phyloP scores from a whole-genome alignment of 2,888 invertebrate species.

The Meandrusa payeni region DNA sequence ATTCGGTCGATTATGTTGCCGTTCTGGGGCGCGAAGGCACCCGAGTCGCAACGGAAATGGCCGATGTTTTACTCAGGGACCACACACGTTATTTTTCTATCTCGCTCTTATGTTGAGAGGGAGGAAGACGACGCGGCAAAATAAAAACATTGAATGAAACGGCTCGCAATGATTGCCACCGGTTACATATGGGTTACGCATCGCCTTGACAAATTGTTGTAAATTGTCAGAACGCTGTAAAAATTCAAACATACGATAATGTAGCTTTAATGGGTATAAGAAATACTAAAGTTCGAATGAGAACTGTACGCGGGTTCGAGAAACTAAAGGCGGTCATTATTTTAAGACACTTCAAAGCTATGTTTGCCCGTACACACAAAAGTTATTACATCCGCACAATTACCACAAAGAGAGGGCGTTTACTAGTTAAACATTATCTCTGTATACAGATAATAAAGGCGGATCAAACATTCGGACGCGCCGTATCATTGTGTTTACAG shows the following conservation, averaged over 20 bases:
- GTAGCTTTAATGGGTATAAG: neutral
- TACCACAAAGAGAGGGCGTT: constrained; percentile 63
- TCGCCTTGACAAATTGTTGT: constrained; percentile 20
- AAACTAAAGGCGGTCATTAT: constrained; percentile 28
- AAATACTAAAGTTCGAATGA: neutral
- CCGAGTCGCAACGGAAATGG: constrained; percentile 56
- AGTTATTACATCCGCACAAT: constrained; percentile 57
- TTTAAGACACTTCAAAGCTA: constrained; percentile 40
- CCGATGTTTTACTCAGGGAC: constrained; percentile 61
- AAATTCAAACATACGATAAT: constrained; percentile 3
- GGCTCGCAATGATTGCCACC: constrained; percentile 47
- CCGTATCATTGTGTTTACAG: constrained; percentile 80
- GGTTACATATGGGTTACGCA: constrained; percentile 26
- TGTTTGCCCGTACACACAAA: constrained; percentile 44
- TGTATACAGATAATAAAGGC: constrained; percentile 76
- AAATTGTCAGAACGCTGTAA: constrained; percentile 15
- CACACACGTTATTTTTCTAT: constrained; percentile 68
- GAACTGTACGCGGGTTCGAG: neutral
- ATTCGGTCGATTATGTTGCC: constrained; percentile 75
- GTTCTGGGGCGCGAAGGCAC: constrained; percentile 57
- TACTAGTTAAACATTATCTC: constrained; percentile 66
- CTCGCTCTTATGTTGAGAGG: constrained; percentile 54
- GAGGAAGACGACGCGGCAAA: constrained; percentile 58
- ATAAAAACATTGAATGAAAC: constrained; percentile 74
- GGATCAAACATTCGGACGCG: constrained; percentile 78